phyloP scores from a whole-genome alignment of 2,797 vertebrate species.

The Acanthopagrus latus region DNA sequence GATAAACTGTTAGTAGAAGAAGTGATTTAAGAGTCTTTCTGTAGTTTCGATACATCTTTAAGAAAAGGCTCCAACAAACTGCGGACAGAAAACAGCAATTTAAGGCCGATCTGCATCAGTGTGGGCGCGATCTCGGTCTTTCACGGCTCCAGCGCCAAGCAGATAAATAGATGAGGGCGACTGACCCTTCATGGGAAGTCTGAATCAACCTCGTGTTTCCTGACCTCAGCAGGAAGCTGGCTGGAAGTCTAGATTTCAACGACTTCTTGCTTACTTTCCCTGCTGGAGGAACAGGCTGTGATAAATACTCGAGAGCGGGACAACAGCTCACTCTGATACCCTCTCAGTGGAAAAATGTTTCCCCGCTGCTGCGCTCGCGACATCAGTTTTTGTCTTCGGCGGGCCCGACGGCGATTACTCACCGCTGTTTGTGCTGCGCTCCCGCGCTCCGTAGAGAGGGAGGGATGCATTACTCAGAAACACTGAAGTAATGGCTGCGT shows the following conservation, averaged over 20 bases:
- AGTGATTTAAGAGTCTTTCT: background rate
- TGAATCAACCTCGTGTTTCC: constrained; percentile 62
- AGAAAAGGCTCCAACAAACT: background rate
- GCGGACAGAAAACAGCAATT: background rate
- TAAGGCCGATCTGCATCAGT: background rate
- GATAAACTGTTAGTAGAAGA: background rate
- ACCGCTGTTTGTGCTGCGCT: constrained; percentile 22
- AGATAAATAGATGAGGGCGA: constrained; percentile 29
- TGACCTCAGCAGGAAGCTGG: constrained; percentile 61
- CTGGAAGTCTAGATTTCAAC: constrained; percentile 73
- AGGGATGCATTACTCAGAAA: constrained; percentile 12
- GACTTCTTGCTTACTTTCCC: constrained; percentile 58
- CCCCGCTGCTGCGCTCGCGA: constrained; percentile 25
- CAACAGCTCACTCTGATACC: constrained; percentile 20
- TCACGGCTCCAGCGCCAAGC: constrained; percentile 4
- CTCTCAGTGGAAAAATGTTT: constrained; percentile 26
- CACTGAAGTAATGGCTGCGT: background rate
- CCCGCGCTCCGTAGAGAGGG: background rate
- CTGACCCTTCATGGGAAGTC: constrained; percentile 57
- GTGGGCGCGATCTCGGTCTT: background rate
- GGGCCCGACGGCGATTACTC: constrained; percentile 20
- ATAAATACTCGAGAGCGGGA: constrained; percentile 41
- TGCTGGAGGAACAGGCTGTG: constrained; percentile 42
- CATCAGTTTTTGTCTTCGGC: constrained; percentile 35
- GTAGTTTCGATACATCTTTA: no score